Evolutionary conservation across 2,888 invertebrate genomes (phyloP), one percentile per base, ranked within the genome.

Genomic region (Mayetiola destructor): DNA sequence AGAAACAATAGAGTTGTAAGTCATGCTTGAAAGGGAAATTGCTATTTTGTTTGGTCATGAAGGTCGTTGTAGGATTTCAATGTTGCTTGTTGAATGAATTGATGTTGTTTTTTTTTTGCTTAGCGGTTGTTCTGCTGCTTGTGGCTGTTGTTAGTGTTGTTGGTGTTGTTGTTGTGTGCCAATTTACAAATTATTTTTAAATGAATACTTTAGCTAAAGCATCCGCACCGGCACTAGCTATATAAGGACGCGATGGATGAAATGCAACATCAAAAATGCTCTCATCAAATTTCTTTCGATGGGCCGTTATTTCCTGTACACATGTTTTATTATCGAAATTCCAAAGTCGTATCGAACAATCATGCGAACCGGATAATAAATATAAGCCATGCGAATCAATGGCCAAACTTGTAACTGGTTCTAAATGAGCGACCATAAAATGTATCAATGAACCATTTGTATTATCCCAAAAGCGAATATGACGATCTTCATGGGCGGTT

Each of bases 281-380:
- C 77, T 97, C 96, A 75, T 99, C 97, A 77, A 95, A 95, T 78
- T 99, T 99, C 77, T 97, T 99, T 68, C 97, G 86, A 77, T 99
- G 99, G 64, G 96, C 95, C 57, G 97, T 97, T 71, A 99, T 97
- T 76, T 99, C 99, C 75, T 99, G 99, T 66, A 99, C 92, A 79
- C 99, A 99, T 60, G 94, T 93, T 77, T 95, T 94, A 76, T 90
- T 94, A 78, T 99, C 95, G 70, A 99, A 80, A 78, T 99, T 95
- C 99, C 99, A 99, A 66, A 99, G 80, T 66, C 97, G 84, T 72
- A 99, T 90, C 66, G 97, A 97, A 76, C 94, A 94, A 76, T 99
- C 99, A 75, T 99, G 97, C 72, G 85, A 90, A 79, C 97, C 97
- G 67, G 96, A 96, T 66, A 99, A 80, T 69, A 99, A 82, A 80